phyloP scores from a whole-genome alignment of 2,797 vertebrate genomes.

The Gymnopithys bicolor region DNA sequence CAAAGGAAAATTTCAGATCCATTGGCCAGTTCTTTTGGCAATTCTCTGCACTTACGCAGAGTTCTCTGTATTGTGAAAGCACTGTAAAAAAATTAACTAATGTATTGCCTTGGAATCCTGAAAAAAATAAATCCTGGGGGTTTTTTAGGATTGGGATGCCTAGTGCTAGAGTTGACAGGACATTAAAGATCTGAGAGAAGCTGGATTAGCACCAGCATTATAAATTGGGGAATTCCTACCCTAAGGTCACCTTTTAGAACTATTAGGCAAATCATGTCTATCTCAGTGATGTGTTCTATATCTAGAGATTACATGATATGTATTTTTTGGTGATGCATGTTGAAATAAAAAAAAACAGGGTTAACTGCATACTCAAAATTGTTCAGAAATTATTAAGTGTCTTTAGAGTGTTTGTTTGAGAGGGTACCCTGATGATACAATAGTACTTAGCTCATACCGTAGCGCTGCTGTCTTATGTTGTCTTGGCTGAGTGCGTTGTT shows the following conservation, averaged over 20 bases:
- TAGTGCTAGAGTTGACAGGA: not conserved
- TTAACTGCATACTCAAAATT: not conserved
- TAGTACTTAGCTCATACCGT: not conserved
- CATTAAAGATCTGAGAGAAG: not conserved
- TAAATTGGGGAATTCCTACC: not conserved
- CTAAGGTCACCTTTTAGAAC: not conserved
- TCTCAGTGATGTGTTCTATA: not conserved
- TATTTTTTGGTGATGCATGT: not conserved
- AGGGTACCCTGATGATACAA: not conserved
- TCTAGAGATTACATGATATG: not conserved
- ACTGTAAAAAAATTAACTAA: not conserved
- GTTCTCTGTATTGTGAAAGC: not conserved
- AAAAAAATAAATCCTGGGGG: not conserved
- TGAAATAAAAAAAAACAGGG: not conserved
- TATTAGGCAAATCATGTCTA: not conserved
- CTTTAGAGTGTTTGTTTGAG: not conserved
- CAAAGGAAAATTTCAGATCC: not conserved
- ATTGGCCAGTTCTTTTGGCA: not conserved
- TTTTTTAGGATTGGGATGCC: not conserved
- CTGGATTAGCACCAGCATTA: not conserved
- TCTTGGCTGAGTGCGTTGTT: not conserved
- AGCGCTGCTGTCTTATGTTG: not conserved
- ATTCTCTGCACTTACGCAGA: not conserved
- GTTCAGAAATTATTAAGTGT: not conserved
- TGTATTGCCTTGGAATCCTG: not conserved